A percentile compares a stretch with the other conserved stretches of the same genome.
phyloP scores from a whole-genome alignment of 1,140 invertebrate genomes.

The Calosoma granatense region DNA sequence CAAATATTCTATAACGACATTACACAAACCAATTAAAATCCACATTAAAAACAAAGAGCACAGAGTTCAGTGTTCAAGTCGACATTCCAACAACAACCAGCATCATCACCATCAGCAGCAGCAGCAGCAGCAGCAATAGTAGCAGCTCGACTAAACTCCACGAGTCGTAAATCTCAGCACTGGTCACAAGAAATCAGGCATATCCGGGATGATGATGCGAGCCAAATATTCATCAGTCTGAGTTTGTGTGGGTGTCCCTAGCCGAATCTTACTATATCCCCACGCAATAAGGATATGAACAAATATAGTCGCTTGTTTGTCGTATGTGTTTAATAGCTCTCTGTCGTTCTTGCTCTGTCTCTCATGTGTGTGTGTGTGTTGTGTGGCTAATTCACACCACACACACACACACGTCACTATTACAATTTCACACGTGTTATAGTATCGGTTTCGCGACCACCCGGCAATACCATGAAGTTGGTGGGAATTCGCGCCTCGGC shows the following conservation, averaged over 20 bases:
- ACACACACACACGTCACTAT: not conserved
- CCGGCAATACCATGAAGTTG: not conserved
- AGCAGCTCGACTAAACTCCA: no score
- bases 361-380: no score
- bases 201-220: not conserved
- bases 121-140: not conserved
- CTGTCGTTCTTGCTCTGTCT: no score
- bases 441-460: not conserved
- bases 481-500: not conserved
- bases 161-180: conserved; percentile 3
- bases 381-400: no score
- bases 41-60: not conserved
- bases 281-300: not conserved
- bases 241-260: conserved; percentile 2
- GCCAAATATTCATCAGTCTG: not conserved
- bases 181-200: not conserved
- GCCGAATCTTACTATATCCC: no score
- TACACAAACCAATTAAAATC: conserved; percentile 2
- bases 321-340: not conserved
- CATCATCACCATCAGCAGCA: not conserved
- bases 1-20: conserved; percentile 3
- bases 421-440: conserved; percentile 5
- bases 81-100: not conserved
- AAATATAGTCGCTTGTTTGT: not conserved
- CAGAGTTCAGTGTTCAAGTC: not conserved